Evolutionary conservation across 2,888 invertebrate genomes (phyloP), one percentile per base, ranked within the genome.

Genomic region (Polietes domitor): DNA sequence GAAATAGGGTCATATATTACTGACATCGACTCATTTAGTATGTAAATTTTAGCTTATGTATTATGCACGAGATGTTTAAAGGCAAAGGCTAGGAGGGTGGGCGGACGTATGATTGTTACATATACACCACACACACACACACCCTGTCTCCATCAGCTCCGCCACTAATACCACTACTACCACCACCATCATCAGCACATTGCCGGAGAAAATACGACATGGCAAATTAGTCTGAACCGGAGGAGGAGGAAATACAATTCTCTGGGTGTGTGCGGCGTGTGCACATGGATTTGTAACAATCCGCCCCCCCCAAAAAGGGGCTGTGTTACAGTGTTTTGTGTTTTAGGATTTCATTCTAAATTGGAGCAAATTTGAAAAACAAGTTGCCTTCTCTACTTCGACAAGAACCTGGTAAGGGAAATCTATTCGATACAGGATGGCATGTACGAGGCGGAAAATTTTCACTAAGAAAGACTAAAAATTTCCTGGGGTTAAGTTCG

Each of bases 11-110:
- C 84, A 81, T 63, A 55, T 79, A 84, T 68, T 76, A 76, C 78
- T 78, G 81, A 75, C 80, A 68, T 78, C 73, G 9, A 78, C 81
- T 81, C 78, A 84, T 81, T 84, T 76, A 84, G 79, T 79, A 84
- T 84, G 84, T 76, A 84, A 84, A 84, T 81, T 61, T 77, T 43
- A 55, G 55, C 75, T 53, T 72, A 78, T 78, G 65, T 81, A 28
- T 74, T 71, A 76, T 73, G 77, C 75, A 83, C 68, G 74, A 32
- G 61, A 72, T 68, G 50, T 72, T 73, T 78, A 63, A 70, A 78
- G 76, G 32, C 55, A n/a, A n/a, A n/a, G 32, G 53, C 12, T 32
- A 9, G 37, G 10, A 37, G 61, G 61, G 58, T 58, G 15, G 26
- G 26, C 58, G 7, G 32, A 7, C 32, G n/a, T n/a, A 32, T 3